These are phyloP conservation scores for Orthosia gothica DNA, from an alignment of 2,888 invertebrate genomes.

Conservation along the genomic window DNA sequence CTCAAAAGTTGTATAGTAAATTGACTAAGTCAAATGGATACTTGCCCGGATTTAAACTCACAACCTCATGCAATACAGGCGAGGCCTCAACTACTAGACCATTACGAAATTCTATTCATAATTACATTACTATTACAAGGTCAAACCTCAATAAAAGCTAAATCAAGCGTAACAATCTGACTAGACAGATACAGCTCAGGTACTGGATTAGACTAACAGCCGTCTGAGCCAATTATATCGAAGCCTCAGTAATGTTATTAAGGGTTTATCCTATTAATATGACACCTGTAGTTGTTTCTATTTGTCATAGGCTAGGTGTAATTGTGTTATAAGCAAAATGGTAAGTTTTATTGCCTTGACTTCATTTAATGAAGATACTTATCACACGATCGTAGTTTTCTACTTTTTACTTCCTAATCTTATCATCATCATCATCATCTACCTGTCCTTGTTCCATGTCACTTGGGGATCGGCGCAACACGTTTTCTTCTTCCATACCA, in stretches of 20 bases:
- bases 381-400: too few relatives aligned
- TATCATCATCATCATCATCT: too few relatives aligned
- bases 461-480: too few relatives aligned
- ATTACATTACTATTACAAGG: not conserved
- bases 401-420: too few relatives aligned
- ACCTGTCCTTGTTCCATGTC: too few relatives aligned
- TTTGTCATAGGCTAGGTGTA: not conserved
- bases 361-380: not conserved
- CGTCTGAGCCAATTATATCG: conserved; percentile 22
- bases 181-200: not conserved
- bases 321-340: not conserved
- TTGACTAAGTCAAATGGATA: too few relatives aligned
- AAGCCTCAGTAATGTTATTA: conserved; percentile 31
- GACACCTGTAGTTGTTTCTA: not conserved
- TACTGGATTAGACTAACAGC: not conserved
- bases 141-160: not conserved
- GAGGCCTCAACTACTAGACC: too few relatives aligned
- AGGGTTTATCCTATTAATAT: conserved; percentile 20
- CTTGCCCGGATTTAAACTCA: too few relatives aligned
- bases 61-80: too few relatives aligned
- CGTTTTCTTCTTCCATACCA: too few relatives aligned
- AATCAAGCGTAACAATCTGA: not conserved
- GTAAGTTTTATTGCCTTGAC: not conserved
- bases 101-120: not conserved
- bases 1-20: too few relatives aligned